phyloP scores from a whole-genome alignment of 1,140 invertebrate genomes.

The Asobara japonica region DNA sequence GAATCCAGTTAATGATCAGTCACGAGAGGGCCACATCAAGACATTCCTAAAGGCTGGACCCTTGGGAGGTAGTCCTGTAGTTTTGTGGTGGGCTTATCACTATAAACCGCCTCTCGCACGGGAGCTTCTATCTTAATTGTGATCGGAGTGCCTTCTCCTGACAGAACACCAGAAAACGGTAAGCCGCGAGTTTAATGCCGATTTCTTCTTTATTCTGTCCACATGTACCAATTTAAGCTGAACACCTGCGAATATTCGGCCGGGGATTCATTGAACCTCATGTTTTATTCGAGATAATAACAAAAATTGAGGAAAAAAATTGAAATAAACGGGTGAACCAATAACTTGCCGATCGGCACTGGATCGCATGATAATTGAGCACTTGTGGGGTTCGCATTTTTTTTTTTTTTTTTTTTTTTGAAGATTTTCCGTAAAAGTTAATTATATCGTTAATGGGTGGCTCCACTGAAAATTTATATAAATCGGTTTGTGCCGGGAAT shows the following conservation, averaged over 20 bases:
- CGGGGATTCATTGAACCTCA: too few relatives aligned
- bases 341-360: too few relatives aligned
- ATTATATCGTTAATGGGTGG: too few relatives aligned
- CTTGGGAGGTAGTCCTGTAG: conserved; percentile 28
- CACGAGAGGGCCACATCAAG: conserved; percentile 18
- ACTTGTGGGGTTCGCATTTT: too few relatives aligned
- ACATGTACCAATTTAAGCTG: conserved; percentile 12
- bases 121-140: conserved; percentile 39
- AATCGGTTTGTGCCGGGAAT: too few relatives aligned
- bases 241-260: conserved; percentile 27
- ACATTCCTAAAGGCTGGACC: conserved; percentile 15
- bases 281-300: too few relatives aligned
- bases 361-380: too few relatives aligned
- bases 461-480: too few relatives aligned
- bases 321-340: too few relatives aligned
- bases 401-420: too few relatives aligned
- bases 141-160: conserved; percentile 21
- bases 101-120: conserved; percentile 23
- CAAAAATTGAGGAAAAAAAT: too few relatives aligned
- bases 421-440: too few relatives aligned
- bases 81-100: conserved; percentile 18
- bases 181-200: conserved; percentile 6
- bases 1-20: conserved; percentile 1
- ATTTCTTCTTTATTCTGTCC: conserved; percentile 18
- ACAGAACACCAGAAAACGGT: conserved; percentile 17